phyloP scores from a whole-genome alignment of 2,797 vertebrate genomes.

The Chanos chanos region DNA sequence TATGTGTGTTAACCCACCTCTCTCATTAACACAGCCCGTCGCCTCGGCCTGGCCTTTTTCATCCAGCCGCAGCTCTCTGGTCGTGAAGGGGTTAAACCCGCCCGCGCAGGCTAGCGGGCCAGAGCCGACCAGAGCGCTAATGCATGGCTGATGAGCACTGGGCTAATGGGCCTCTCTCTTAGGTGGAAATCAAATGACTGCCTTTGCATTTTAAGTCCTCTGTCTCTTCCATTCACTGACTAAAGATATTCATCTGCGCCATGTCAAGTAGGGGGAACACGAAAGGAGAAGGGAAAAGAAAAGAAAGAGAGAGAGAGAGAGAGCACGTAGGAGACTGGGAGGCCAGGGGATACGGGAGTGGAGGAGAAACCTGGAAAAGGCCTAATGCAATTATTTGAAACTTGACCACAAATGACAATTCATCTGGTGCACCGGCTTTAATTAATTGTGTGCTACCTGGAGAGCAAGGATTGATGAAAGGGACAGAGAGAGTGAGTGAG shows the following conservation, averaged over 20 bases:
- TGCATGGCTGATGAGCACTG: conserved; percentile 69
- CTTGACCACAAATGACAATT: conserved; percentile 69
- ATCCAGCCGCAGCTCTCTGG: conserved; percentile 14
- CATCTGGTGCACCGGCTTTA: conserved; percentile 57
- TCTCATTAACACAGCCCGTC: too few species aligned
- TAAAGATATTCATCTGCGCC: conserved; percentile 67
- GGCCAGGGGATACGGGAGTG: conserved; percentile 27
- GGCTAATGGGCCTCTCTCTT: conserved; percentile 70
- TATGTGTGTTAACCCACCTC: background rate
- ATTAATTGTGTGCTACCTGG: conserved; percentile 65
- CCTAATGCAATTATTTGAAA: conserved; percentile 71
- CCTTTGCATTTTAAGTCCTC: conserved; percentile 70
- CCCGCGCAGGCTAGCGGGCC: conserved; percentile 38
- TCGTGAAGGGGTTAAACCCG: conserved; percentile 52
- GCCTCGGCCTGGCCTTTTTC: too few species aligned
- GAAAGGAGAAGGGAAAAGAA: conserved; percentile 11
- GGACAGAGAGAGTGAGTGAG: too few species aligned
- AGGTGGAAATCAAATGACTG: conserved; percentile 71
- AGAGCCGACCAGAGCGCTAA: conserved; percentile 55
- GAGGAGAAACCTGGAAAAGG: conserved; percentile 45
- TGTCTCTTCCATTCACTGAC: conserved; percentile 64
- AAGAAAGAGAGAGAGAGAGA: conserved; percentile 38
- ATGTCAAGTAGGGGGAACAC: conserved; percentile 49
- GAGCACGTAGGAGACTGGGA: conserved; percentile 18
- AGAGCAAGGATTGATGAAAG: conserved; percentile 25